Percentiles rank a stretch among this genome's conserved stretches.
phyloP scores from a whole-genome alignment of 2,888 invertebrate species.

The Nycteola revayana region DNA sequence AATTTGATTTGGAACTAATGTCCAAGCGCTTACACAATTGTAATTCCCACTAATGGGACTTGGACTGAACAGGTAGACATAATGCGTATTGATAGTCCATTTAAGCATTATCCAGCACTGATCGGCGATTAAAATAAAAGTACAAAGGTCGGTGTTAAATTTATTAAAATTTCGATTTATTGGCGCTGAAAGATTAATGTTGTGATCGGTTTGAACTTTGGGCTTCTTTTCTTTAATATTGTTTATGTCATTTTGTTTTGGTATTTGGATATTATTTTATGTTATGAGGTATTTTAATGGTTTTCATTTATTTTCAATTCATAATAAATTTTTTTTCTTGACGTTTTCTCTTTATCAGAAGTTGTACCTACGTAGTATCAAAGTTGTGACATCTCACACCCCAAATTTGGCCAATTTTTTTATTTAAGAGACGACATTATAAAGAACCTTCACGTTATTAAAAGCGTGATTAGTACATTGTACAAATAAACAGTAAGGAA shows the following conservation, averaged over 20 bases:
- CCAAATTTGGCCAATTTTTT: no score
- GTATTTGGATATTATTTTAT: no score
- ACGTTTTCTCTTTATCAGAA: no score
- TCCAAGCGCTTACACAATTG: constrained; percentile 56
- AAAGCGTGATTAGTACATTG: no score
- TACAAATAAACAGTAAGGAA: no score
- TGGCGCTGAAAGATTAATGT: constrained; percentile 46
- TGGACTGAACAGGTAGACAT: constrained; percentile 33
- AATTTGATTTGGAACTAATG: constrained; percentile 53
- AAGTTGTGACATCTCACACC: no score
- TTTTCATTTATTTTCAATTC: no score
- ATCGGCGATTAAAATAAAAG: constrained; percentile 57
- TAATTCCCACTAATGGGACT: constrained; percentile 52
- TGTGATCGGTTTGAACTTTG: constrained; percentile 21
- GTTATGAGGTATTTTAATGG: no score
- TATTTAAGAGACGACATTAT: no score
- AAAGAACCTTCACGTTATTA: no score
- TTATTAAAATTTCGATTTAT: constrained; percentile 44
- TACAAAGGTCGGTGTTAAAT: constrained; percentile 44
- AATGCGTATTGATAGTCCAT: constrained; percentile 69
- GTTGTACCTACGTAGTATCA: no score
- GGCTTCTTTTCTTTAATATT: constrained; percentile 15
- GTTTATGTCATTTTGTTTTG: constrained; percentile 16
- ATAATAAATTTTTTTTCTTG: no score
- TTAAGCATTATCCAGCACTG: constrained; percentile 57